These are phyloP conservation scores for Eptesicus fuscus DNA, from an alignment of 2,113 vertebrate genomes.

Conservation along the genomic window DNA sequence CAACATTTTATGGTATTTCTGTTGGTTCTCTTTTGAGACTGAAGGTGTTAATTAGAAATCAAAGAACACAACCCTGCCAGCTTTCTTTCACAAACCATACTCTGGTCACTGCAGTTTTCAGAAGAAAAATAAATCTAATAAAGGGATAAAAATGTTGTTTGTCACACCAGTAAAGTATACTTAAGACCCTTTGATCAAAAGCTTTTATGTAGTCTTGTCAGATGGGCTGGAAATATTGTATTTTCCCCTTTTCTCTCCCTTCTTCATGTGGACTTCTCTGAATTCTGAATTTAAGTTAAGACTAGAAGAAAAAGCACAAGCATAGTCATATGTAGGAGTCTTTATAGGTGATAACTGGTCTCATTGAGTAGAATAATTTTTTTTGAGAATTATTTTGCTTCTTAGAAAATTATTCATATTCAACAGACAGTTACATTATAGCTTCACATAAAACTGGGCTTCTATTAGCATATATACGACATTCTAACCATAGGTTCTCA, in stretches of 20 bases:
- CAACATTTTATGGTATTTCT: conserved; percentile 90
- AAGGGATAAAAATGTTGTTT: conserved; percentile 88
- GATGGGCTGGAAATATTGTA: conserved; percentile 84
- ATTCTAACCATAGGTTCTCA: background rate
- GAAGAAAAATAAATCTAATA: conserved; percentile 88
- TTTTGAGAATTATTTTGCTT: conserved; percentile 41
- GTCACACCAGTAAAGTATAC: conserved; percentile 85
- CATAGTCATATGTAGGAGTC: background rate
- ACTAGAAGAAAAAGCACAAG: conserved; percentile 60
- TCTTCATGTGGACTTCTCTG: conserved; percentile 68
- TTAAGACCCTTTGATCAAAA: conserved; percentile 84
- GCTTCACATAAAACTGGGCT: background rate
- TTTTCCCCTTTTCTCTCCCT: conserved; percentile 74
- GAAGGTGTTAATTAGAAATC: conserved; percentile 91
- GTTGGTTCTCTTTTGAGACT: conserved; percentile 84
- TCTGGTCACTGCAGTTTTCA: conserved; percentile 83
- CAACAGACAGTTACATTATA: background rate
- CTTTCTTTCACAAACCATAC: conserved; percentile 84
- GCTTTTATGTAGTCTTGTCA: conserved; percentile 82
- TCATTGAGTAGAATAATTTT: conserved; percentile 29
- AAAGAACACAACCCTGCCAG: conserved; percentile 86
- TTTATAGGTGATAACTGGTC: conserved; percentile 66
- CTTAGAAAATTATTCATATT: conserved; percentile 17
- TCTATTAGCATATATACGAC: background rate
- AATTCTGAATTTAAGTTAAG: conserved; percentile 74